Conservation (phyloP, 2,797 vertebrate genomes). For the Acipenser transmontanus region DNA sequence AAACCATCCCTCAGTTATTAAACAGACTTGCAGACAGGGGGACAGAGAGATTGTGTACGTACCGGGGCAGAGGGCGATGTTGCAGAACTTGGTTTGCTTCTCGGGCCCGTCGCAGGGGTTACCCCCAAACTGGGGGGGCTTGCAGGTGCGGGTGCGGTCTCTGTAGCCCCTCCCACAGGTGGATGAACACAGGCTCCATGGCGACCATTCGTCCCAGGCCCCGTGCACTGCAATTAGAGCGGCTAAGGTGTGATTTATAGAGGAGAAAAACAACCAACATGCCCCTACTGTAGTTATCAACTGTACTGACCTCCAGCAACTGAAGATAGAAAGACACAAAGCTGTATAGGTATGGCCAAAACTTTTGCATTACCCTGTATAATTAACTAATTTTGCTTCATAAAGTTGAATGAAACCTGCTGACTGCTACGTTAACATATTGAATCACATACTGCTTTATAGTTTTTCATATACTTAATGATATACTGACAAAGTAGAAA, state of each 20-base stretch:
- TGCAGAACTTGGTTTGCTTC: slow-evolving; percentile 96
- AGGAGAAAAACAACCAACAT: slow-evolving; percentile 31
- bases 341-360: no score
- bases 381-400: no score
- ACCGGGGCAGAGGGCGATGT: slow-evolving; percentile 96
- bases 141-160: slow-evolving; percentile 83
- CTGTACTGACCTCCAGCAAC: no score
- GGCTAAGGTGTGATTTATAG: slow-evolving; percentile 57
- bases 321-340: no score
- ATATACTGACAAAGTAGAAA: no score
- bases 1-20: no score
- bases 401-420: no score
- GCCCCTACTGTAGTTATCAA: neutral
- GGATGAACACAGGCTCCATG: slow-evolving; percentile 96
- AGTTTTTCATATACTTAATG: no score
- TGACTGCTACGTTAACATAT: no score
- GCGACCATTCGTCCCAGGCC: slow-evolving; percentile 95
- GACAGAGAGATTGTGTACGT: slow-evolving; percentile 29
- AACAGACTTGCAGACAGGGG: neutral
- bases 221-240: slow-evolving; percentile 82
- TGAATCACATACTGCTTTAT: no score
- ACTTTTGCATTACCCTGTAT: no score
- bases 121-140: slow-evolving; percentile 85
- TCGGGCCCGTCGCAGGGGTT: slow-evolving; percentile 84
- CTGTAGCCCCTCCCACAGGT: slow-evolving; percentile 91